These are phyloP conservation scores for Tipula vernalis DNA, from an alignment of 2,888 invertebrate genomes.

Conservation along the genomic window DNA sequence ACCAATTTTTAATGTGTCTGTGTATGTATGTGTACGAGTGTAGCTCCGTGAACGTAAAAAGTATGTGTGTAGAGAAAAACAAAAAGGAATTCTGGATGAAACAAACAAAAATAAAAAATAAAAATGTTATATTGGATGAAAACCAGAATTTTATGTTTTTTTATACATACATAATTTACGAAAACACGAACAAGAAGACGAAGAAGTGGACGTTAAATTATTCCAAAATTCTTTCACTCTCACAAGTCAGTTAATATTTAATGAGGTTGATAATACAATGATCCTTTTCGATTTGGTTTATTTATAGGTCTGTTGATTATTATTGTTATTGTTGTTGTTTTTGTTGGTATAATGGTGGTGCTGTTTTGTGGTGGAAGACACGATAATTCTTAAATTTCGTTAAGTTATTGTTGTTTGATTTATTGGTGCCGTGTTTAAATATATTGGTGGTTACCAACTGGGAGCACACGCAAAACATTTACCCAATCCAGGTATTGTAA, in stretches of 20 bases:
- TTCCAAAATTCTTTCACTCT: neutral
- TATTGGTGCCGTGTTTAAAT: neutral
- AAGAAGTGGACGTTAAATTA: neutral
- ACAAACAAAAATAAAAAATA: neutral
- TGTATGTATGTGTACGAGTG: neutral
- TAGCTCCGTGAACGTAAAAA: too few relatives aligned
- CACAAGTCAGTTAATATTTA: neutral
- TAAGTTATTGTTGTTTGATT: neutral
- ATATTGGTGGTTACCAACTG: neutral
- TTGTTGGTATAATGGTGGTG: neutral
- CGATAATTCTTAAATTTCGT: neutral
- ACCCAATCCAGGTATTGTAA: neutral
- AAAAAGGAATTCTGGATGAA: neutral
- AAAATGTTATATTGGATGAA: neutral
- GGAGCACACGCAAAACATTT: neutral
- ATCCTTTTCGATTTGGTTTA: neutral
- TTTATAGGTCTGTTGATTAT: neutral
- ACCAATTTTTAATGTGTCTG: neutral
- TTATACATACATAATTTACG: neutral
- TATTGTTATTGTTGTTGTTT: neutral
- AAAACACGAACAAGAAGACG: neutral
- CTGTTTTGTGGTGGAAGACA: neutral
- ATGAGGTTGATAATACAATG: neutral
- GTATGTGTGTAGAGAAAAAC: neutral
- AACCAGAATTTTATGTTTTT: neutral